phyloP scores from a whole-genome alignment of 2,113 vertebrate genomes.

The Pheucticus melanocephalus region DNA sequence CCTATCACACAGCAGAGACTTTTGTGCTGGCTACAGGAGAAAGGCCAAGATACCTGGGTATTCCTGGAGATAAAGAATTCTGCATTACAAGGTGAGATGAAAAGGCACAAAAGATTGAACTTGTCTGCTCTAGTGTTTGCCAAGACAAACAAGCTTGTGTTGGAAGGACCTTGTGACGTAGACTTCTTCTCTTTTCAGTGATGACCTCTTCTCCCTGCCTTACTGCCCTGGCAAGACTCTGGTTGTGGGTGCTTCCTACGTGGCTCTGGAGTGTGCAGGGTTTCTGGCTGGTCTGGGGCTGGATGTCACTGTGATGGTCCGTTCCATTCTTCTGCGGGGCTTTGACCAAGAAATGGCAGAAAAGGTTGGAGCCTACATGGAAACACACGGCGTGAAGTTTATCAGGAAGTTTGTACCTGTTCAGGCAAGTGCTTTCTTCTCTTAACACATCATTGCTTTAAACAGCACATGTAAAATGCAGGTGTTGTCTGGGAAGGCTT shows the following conservation, averaged over 20 bases:
- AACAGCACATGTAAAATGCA: background rate
- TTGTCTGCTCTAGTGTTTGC: background rate
- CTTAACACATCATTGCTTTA: background rate
- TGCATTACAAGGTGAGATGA: slow-evolving; percentile 91
- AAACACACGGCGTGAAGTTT: slow-evolving; percentile 87
- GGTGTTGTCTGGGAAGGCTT: background rate
- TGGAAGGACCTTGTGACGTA: background rate
- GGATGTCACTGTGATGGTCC: slow-evolving; percentile 92
- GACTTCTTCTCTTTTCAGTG: slow-evolving; percentile 70
- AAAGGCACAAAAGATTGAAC: background rate
- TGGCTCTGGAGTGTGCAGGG: slow-evolving; percentile 94
- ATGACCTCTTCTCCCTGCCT: slow-evolving; percentile 92
- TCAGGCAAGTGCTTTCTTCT: slow-evolving; percentile 71
- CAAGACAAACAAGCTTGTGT: background rate
- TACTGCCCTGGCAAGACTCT: slow-evolving; percentile 94
- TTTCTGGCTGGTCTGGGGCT: slow-evolving; percentile 90
- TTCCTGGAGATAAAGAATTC: slow-evolving; percentile 90
- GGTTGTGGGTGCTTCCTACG: slow-evolving; percentile 91
- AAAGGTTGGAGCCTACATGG: slow-evolving; percentile 86
- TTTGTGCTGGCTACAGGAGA: slow-evolving; percentile 93
- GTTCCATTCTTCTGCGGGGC: slow-evolving; percentile 91
- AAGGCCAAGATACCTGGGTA: slow-evolving; percentile 86
- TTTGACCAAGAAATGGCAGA: slow-evolving; percentile 98
- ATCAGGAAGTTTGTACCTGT: slow-evolving; percentile 84
- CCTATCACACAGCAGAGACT: slow-evolving; percentile 81